Percentiles rank a stretch among this genome's conserved stretches.
phyloP scores from a whole-genome alignment of 2,797 vertebrate species.

The Platalea minor region DNA sequence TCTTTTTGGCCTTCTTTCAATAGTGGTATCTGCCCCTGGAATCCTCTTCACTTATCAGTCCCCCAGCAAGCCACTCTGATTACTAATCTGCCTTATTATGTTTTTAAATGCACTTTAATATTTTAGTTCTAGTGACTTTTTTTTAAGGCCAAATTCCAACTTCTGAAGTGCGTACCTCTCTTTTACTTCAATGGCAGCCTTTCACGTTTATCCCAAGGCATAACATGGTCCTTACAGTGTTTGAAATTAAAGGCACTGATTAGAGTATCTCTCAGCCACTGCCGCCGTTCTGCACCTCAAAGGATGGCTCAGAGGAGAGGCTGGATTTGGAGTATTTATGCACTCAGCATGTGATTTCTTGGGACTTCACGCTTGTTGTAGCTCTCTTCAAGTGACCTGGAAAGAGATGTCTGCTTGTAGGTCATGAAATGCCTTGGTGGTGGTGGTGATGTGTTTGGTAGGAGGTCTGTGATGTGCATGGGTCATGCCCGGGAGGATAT shows the following conservation, averaged over 20 bases:
- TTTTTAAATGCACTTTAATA: constrained; percentile 56
- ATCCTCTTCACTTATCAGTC: neutral
- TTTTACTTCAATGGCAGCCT: constrained; percentile 18
- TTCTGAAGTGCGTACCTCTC: constrained; percentile 25
- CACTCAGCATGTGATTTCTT: neutral
- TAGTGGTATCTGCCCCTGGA: neutral
- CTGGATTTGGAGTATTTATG: neutral
- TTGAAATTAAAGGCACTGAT: constrained; percentile 47
- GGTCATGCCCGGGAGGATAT: neutral
- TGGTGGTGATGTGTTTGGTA: neutral
- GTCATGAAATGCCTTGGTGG: neutral
- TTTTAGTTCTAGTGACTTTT: constrained; percentile 4
- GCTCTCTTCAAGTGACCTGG: neutral
- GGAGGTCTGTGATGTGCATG: neutral
- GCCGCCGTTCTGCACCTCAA: neutral
- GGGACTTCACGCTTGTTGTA: neutral
- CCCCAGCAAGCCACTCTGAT: neutral
- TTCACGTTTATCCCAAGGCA: constrained; percentile 27
- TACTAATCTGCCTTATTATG: constrained; percentile 57
- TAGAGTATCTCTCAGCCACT: neutral
- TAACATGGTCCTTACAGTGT: neutral
- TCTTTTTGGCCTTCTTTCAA: neutral
- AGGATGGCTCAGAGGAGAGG: neutral
- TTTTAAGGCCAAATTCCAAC: constrained; percentile 1
- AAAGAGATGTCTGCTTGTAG: neutral